A percentile compares a stretch with the other conserved stretches of the same genome.
Evolutionary conservation across 2,113 vertebrate species (phyloP).

Genomic region (Microtus pennsylvanicus): DNA sequence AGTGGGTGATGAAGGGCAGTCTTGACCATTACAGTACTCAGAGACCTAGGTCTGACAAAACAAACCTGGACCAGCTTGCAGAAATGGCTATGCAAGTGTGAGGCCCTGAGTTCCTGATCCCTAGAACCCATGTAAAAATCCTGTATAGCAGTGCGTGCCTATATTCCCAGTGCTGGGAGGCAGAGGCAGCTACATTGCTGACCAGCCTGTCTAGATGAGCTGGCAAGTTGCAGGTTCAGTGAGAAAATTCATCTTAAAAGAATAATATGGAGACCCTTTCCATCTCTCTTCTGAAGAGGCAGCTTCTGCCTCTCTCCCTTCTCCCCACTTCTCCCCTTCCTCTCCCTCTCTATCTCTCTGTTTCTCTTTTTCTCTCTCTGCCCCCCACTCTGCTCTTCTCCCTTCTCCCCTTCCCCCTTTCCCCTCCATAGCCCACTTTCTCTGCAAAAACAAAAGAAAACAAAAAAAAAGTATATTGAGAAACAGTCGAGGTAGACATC

Average conservation of each 20-base stretch:
- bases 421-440: too few species aligned
- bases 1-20: neutral
- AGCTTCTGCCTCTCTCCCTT: too few species aligned
- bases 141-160: too few species aligned
- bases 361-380: too few species aligned
- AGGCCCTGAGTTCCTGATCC: neutral
- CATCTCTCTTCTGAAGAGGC: too few species aligned
- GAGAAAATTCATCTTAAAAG: neutral
- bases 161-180: neutral
- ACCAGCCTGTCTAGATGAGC: neutral
- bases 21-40: neutral
- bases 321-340: too few species aligned
- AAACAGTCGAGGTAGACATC: neutral
- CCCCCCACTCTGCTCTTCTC: too few species aligned
- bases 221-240: neutral
- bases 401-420: too few species aligned
- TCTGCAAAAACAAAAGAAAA: too few species aligned
- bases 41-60: neutral
- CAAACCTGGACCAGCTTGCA: neutral
- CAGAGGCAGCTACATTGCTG: too few species aligned
- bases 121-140: neutral
- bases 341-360: too few species aligned
- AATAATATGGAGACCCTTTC: neutral
- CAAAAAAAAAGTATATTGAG: neutral
- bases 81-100: too few species aligned